Conservation (phyloP, 2,113 vertebrate species). For the Himantopus leucocephalus region DNA sequence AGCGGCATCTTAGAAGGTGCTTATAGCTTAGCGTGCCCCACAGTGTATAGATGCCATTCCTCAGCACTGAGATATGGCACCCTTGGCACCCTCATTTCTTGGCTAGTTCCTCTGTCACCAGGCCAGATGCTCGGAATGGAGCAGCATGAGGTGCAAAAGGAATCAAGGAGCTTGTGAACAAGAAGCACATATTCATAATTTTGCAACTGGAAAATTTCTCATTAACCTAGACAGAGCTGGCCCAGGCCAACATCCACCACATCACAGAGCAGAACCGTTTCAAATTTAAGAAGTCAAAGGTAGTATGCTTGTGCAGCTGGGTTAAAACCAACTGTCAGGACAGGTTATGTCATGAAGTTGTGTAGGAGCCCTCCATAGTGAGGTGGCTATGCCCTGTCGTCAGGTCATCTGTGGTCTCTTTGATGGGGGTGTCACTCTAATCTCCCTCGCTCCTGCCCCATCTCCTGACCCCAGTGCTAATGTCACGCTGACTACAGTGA, state of each 20-base stretch:
- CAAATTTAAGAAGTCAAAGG: background rate
- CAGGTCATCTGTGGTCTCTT: background rate
- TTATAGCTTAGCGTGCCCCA: background rate
- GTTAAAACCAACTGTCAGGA: background rate
- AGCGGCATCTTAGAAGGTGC: background rate
- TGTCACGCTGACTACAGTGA: background rate
- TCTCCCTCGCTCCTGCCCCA: background rate
- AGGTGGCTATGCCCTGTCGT: background rate
- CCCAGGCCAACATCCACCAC: background rate
- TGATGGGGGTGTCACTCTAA: background rate
- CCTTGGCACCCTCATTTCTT: background rate
- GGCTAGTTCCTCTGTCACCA: background rate
- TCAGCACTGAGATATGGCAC: background rate
- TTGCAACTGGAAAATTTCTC: background rate
- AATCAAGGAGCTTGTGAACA: background rate
- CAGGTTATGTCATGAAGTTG: background rate
- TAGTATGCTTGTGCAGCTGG: background rate
- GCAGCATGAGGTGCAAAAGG: background rate
- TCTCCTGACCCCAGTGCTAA: background rate
- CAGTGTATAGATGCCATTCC: background rate
- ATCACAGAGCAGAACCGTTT: background rate
- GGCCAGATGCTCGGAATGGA: conserved; percentile 3
- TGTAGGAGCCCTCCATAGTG: background rate
- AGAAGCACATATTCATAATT: background rate
- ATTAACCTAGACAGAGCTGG: background rate